phyloP scores from a whole-genome alignment of 2,888 invertebrate genomes.

The Apamea anceps region DNA sequence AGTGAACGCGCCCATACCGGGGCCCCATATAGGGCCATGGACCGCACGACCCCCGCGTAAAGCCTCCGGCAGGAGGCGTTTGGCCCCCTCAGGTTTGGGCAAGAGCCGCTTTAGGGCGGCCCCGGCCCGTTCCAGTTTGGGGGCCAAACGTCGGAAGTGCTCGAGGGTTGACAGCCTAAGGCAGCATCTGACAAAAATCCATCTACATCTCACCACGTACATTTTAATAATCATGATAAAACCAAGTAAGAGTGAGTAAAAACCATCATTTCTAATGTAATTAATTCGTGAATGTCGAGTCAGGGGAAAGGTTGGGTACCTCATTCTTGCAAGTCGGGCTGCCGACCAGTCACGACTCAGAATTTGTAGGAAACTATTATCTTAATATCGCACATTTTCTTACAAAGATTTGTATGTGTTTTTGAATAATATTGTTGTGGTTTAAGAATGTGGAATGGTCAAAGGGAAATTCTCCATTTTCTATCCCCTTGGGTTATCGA shows the following conservation, averaged over 20 bases:
- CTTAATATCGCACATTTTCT: slow-evolving; percentile 12
- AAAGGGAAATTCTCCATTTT: neutral
- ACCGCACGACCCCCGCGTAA: too few relatives aligned
- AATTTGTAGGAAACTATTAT: slow-evolving; percentile 5
- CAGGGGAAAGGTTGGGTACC: slow-evolving; percentile 34
- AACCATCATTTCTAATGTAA: slow-evolving; percentile 48
- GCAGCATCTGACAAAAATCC: neutral
- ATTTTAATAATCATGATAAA: slow-evolving; percentile 41
- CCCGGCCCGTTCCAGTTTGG: too few relatives aligned
- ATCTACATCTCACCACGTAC: neutral
- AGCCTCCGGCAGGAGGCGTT: too few relatives aligned
- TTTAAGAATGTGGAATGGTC: neutral
- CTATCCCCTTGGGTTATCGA: neutral
- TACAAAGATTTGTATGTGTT: neutral
- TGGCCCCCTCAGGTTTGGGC: too few relatives aligned
- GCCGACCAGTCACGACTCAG: slow-evolving; percentile 40
- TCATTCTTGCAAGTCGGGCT: neutral
- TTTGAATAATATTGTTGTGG: neutral
- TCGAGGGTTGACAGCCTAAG: too few relatives aligned
- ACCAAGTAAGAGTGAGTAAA: slow-evolving; percentile 48
- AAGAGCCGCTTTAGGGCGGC: too few relatives aligned
- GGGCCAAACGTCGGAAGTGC: too few relatives aligned
- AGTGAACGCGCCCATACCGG: too few relatives aligned
- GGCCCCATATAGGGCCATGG: too few relatives aligned
- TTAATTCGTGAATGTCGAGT: slow-evolving; percentile 55